Evolutionary conservation across 1,140 invertebrate genomes (phyloP).

Genomic region (Heliconius melpomene): DNA sequence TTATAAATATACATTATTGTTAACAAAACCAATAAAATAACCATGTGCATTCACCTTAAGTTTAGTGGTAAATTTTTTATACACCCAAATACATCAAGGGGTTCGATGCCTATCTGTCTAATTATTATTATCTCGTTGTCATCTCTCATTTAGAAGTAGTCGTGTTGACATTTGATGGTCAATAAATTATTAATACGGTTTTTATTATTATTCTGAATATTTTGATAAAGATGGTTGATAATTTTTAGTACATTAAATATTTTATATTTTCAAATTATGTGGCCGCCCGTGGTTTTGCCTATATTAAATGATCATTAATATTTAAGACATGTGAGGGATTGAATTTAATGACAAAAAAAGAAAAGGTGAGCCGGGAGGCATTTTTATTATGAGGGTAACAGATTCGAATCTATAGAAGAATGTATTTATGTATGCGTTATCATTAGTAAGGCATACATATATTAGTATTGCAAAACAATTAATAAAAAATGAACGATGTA

Average conservation of each 20-base stretch:
- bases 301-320: background rate
- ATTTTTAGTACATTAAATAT: background rate
- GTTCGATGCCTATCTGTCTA: slow-evolving; percentile 41
- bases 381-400: no score
- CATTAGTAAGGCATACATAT: no score
- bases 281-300: background rate
- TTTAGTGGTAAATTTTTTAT: slow-evolving; percentile 32
- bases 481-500: no score
- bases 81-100: slow-evolving; percentile 29
- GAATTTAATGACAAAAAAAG: no score
- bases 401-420: no score
- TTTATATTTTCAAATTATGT: background rate
- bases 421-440: no score
- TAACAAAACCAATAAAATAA: no score
- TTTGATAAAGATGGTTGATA: background rate
- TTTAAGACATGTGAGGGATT: background rate
- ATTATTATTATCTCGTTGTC: slow-evolving; percentile 43
- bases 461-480: no score
- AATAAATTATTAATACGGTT: slow-evolving; percentile 10
- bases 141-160: slow-evolving; percentile 32
- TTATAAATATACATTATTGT: no score
- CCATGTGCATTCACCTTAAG: slow-evolving; percentile 16
- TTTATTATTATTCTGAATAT: background rate
- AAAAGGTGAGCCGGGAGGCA: no score
- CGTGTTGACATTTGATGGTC: slow-evolving; percentile 5